Evolutionary conservation across 2,113 vertebrate genomes (phyloP).

Genomic region (Columba janthina): DNA sequence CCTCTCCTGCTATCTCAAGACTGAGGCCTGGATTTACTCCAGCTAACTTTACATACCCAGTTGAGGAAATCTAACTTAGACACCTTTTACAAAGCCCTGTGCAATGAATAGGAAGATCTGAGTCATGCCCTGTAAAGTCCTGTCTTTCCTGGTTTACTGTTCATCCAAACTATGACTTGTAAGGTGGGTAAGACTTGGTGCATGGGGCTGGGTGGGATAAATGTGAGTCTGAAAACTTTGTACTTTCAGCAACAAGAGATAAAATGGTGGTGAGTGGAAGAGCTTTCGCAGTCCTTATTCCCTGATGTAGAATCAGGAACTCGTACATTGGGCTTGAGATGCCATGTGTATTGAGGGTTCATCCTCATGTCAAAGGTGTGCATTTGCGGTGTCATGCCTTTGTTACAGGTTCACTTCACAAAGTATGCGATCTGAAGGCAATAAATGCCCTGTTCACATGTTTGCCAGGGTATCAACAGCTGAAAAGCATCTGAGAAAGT

Average conservation of each 20-base stretch:
- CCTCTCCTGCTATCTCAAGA: not conserved
- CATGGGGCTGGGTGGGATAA: not conserved
- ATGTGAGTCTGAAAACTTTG: not conserved
- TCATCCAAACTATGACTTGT: not conserved
- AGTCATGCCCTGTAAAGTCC: not conserved
- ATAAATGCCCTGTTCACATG: not conserved
- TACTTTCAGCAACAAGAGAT: not conserved
- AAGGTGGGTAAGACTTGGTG: not conserved
- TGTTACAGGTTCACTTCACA: not conserved
- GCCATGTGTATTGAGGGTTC: not conserved
- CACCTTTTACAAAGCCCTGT: not conserved
- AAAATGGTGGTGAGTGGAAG: not conserved
- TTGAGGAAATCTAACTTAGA: not conserved
- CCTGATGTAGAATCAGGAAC: not conserved
- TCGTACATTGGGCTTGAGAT: accelerated
- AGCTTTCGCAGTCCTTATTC: not conserved
- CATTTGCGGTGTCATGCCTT: not conserved
- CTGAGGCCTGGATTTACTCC: not conserved
- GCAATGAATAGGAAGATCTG: not conserved
- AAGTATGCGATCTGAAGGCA: not conserved
- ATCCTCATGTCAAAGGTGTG: not conserved
- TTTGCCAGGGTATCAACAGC: not conserved
- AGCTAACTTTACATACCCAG: not conserved
- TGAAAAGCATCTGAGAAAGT: not conserved
- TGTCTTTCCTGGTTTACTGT: not conserved